Evolutionary conservation across 2,113 vertebrate species (phyloP).

Genomic region (Myxocyprinus asiaticus): DNA sequence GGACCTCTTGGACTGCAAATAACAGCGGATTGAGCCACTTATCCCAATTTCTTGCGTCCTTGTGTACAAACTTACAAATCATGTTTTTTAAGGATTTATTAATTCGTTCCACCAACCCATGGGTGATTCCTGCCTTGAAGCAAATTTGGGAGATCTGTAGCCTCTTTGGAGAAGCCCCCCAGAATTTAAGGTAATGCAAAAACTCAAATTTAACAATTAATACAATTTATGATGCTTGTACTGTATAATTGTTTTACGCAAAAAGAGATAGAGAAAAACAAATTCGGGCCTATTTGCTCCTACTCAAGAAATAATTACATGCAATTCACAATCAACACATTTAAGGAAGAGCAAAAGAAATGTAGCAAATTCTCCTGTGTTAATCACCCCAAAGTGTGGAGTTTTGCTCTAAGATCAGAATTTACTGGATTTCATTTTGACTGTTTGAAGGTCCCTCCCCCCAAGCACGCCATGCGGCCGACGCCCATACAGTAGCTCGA

Average conservation of each 20-base stretch:
- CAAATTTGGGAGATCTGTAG: constrained; percentile 99
- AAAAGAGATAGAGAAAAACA: not conserved
- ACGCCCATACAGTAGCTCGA: no score
- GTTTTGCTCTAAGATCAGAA: no score
- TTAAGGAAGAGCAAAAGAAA: constrained; percentile 23
- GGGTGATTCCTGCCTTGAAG: constrained; percentile 98
- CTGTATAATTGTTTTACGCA: not conserved
- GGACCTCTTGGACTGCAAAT: no score
- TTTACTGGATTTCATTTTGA: no score
- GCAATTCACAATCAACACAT: not conserved
- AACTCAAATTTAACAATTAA: not conserved
- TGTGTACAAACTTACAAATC: no score
- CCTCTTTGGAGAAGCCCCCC: constrained; percentile 98
- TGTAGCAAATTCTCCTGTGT: constrained; percentile 69
- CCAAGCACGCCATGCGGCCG: no score
- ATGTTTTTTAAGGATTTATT: no score
- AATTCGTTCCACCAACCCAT: constrained; percentile 97
- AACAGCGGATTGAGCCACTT: no score
- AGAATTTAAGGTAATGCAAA: constrained; percentile 94
- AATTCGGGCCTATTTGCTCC: not conserved
- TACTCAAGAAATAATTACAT: no score
- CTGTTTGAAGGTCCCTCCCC: no score
- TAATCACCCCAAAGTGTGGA: no score
- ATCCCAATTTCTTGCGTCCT: no score
- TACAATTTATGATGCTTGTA: not conserved